Evolutionary conservation across 2,888 invertebrate genomes (phyloP).

Genomic region (Himalopsyche anomala): DNA sequence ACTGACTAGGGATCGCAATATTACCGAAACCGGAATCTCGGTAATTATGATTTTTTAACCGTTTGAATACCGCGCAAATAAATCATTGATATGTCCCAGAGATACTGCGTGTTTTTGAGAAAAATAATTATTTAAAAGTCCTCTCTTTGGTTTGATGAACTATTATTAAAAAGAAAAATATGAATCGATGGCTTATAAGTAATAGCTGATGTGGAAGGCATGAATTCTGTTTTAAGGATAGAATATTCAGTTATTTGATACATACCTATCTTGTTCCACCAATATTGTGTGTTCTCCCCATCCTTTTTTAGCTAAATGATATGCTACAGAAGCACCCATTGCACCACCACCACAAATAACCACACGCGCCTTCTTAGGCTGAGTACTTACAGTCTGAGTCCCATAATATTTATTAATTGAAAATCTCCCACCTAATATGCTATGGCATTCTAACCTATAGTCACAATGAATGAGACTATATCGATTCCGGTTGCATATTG

Average conservation of each 20-base stretch:
- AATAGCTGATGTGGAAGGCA: too few species aligned
- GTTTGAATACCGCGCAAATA: too few species aligned
- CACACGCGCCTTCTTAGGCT: constrained; percentile 72
- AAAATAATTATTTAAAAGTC: too few species aligned
- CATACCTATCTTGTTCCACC: constrained; percentile 89
- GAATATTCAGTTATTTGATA: constrained; percentile 23
- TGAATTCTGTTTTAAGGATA: constrained; percentile 15
- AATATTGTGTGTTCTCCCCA: constrained; percentile 89
- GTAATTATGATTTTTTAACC: too few species aligned
- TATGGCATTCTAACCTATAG: constrained; percentile 27
- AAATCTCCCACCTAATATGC: constrained; percentile 8
- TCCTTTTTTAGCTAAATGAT: constrained; percentile 89
- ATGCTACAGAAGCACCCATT: constrained; percentile 94
- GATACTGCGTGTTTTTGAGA: too few species aligned
- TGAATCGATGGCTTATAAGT: too few species aligned
- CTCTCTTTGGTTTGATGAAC: too few species aligned
- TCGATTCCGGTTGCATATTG: background rate
- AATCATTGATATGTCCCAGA: too few species aligned
- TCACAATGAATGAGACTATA: background rate
- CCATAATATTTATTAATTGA: constrained; percentile 16
- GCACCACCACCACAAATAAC: constrained; percentile 95
- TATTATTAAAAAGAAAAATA: too few species aligned
- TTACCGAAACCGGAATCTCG: too few species aligned
- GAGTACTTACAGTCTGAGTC: constrained; percentile 28
- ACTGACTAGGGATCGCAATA: too few species aligned